phyloP scores from a whole-genome alignment of 1,140 invertebrate species.

The Drosophila sp. region DNA sequence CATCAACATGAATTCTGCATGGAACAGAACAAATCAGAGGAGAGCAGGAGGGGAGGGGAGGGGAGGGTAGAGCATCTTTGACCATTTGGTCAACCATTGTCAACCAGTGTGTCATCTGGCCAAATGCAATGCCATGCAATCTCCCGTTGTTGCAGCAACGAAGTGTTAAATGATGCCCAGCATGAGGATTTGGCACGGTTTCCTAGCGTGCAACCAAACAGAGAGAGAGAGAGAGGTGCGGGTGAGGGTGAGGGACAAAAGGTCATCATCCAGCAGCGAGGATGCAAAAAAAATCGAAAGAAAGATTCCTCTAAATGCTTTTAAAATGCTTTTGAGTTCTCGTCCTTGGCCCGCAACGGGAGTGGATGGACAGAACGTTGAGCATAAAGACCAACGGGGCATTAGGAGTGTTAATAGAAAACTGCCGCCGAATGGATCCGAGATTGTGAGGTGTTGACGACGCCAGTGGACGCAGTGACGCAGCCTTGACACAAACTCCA shows the following conservation, averaged over 20 bases:
- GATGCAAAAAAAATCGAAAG: slow-evolving; percentile 9
- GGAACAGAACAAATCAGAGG: slow-evolving; percentile 40
- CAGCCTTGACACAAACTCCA: neutral
- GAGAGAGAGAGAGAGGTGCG: too few relatives aligned
- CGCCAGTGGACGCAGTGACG: neutral
- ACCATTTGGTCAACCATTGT: slow-evolving; percentile 40
- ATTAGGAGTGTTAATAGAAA: slow-evolving; percentile 76
- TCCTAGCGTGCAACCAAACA: slow-evolving; percentile 65
- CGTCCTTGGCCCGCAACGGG: slow-evolving; percentile 40
- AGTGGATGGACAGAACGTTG: slow-evolving; percentile 35
- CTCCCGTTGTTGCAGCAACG: slow-evolving; percentile 54
- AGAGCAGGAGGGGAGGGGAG: neutral
- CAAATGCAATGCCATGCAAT: slow-evolving; percentile 44
- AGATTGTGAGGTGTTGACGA: slow-evolving; percentile 56
- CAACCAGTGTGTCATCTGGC: slow-evolving; percentile 24
- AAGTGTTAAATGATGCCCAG: slow-evolving; percentile 75
- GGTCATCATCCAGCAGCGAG: slow-evolving; percentile 37
- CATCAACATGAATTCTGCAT: slow-evolving; percentile 58
- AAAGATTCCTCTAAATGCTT: slow-evolving; percentile 42
- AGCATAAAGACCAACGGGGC: slow-evolving; percentile 58
- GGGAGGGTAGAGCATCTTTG: neutral
- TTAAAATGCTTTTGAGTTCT: slow-evolving; percentile 59
- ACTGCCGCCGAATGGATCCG: slow-evolving; percentile 54
- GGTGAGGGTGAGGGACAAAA: slow-evolving; percentile 8
- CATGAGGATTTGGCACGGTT: slow-evolving; percentile 65